Evolutionary conservation across 2,797 vertebrate species (phyloP).

Genomic region (Acanthis flammea): DNA sequence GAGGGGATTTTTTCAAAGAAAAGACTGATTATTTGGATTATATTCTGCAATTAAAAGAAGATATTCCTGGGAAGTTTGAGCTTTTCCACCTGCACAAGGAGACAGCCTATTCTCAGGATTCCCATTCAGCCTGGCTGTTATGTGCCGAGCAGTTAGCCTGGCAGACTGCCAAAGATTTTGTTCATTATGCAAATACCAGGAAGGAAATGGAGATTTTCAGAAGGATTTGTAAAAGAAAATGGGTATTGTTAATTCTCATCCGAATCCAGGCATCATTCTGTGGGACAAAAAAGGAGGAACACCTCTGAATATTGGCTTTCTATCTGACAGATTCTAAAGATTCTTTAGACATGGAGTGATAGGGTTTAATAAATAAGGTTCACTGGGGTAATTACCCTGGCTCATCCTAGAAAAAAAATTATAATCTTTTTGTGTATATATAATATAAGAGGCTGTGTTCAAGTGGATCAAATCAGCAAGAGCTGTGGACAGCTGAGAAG

Average conservation of each 20-base stretch:
- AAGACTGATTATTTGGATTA: conserved; percentile 35
- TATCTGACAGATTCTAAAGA: not conserved
- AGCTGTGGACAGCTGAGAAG: not conserved
- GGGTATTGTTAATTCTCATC: not conserved
- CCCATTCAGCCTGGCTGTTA: not conserved
- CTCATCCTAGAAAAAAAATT: not conserved
- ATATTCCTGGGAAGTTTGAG: not conserved
- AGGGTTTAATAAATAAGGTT: not conserved
- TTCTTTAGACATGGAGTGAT: not conserved
- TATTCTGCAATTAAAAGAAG: not conserved
- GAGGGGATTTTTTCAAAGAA: not conserved
- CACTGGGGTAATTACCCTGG: not conserved
- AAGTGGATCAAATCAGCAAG: not conserved
- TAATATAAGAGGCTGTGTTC: not conserved
- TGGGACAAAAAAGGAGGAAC: not conserved
- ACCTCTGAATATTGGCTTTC: not conserved
- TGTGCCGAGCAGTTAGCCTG: not conserved
- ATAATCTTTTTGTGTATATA: not conserved
- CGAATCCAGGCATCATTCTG: not conserved
- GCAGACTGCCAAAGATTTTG: not conserved
- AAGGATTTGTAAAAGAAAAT: conserved; percentile 15
- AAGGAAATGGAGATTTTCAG: conserved; percentile 39
- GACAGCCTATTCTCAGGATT: not conserved
- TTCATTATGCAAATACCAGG: conserved; percentile 25
- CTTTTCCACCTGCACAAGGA: not conserved